These are phyloP conservation scores for Helleia helle DNA, from an alignment of 2,888 invertebrate species.

Conservation along the genomic window DNA sequence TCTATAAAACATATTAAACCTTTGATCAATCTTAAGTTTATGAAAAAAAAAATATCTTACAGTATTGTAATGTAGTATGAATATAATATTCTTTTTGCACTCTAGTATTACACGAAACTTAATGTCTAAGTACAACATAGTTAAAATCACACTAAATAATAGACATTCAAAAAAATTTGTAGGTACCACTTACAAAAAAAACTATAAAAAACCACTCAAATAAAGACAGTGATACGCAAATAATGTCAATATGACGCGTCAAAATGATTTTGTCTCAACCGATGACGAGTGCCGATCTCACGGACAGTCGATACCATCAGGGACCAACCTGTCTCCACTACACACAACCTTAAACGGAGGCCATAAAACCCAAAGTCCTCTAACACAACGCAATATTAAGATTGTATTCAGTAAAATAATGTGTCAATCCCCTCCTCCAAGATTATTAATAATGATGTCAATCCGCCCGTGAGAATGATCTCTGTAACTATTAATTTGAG, in stretches of 20 bases:
- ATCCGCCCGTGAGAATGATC: constrained; percentile 64
- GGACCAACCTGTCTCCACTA: constrained; percentile 29
- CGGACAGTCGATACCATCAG: constrained; percentile 48
- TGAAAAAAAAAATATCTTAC: too few species aligned
- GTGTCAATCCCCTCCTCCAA: constrained; percentile 66
- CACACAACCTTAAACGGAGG: constrained; percentile 14
- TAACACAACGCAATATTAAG: constrained; percentile 8
- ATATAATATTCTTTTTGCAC: too few species aligned
- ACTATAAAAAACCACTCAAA: background rate
- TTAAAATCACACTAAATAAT: too few species aligned
- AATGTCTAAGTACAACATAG: too few species aligned
- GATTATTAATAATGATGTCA: constrained; percentile 57
- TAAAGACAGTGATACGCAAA: constrained; percentile 54
- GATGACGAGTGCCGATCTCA: constrained; percentile 44
- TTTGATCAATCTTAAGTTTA: too few species aligned
- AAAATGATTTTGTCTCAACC: constrained; percentile 56
- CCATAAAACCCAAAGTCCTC: constrained; percentile 24
- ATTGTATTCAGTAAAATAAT: constrained; percentile 41
- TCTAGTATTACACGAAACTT: too few species aligned
- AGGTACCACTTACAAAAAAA: background rate
- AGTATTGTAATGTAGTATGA: too few species aligned
- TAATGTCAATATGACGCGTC: constrained; percentile 52
- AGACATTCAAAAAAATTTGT: too few species aligned
- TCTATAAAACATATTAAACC: too few species aligned
- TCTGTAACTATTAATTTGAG: constrained; percentile 58